A percentile compares a stretch with the other conserved stretches of the same genome.
Conservation (phyloP, 2,888 invertebrate genomes). For the Xiphydria camelus region DNA sequence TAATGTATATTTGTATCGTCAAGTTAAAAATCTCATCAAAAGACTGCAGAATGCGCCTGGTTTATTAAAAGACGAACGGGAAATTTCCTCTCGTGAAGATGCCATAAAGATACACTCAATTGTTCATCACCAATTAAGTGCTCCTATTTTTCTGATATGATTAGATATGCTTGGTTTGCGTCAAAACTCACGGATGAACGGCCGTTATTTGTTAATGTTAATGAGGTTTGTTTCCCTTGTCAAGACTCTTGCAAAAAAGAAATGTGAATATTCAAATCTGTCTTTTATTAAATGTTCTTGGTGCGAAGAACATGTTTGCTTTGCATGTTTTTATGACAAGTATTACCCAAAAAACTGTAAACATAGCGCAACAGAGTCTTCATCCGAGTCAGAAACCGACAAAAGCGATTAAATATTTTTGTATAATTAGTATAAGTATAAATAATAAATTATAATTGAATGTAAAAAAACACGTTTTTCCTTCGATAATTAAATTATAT, state of each 20-base stretch:
- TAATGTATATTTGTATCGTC: constrained; percentile 24
- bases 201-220: constrained; percentile 22
- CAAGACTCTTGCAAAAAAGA: constrained; percentile 9
- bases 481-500: no score
- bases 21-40: constrained; percentile 25
- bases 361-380: no score
- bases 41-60: constrained; percentile 18
- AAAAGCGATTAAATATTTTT: no score
- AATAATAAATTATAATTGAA: no score
- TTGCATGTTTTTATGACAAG: constrained; percentile 19
- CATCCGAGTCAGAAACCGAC: no score
- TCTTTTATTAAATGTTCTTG: constrained; percentile 20
- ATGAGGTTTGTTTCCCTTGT: constrained; percentile 23
- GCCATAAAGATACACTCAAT: constrained; percentile 29
- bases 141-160: constrained; percentile 22
- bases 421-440: no score
- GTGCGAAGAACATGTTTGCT: constrained; percentile 15
- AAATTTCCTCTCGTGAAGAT: constrained; percentile 25
- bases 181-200: constrained; percentile 16
- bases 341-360: constrained; percentile 18
- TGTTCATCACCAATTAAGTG: constrained; percentile 22
- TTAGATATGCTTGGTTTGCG: constrained; percentile 26
- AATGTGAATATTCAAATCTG: constrained; percentile 12
- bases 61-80: constrained; percentile 18
- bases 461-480: no score